phyloP scores from a whole-genome alignment of 2,888 invertebrate species.

The Meloe dianella region DNA sequence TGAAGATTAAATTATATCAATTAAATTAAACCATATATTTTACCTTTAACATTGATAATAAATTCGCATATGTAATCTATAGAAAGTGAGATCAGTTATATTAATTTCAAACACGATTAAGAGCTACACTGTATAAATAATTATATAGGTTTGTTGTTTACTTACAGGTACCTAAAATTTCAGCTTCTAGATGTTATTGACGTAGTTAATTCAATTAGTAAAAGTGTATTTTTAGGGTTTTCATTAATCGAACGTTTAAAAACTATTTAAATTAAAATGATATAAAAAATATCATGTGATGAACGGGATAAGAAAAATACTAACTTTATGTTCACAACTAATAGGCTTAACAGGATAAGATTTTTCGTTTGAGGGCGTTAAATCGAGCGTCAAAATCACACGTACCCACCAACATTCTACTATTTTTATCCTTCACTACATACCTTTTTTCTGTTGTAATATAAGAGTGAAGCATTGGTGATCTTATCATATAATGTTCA shows the following conservation, averaged over 20 bases:
- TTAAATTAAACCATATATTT: too few species aligned
- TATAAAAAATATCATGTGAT: neutral
- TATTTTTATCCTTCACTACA: neutral
- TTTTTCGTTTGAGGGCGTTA: slow-evolving; percentile 26
- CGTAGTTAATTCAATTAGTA: too few species aligned
- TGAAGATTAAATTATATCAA: too few species aligned
- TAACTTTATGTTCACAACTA: neutral
- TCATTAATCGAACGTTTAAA: neutral
- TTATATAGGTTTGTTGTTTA: too few species aligned
- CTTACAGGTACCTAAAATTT: too few species aligned
- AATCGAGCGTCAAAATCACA: slow-evolving; percentile 33
- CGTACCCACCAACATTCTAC: slow-evolving; percentile 19
- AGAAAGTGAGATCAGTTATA: too few species aligned
- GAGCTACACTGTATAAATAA: too few species aligned
- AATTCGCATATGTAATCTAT: too few species aligned
- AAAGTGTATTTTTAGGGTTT: too few species aligned
- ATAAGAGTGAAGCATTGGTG: slow-evolving; percentile 32
- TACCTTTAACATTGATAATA: too few species aligned
- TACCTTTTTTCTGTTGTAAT: slow-evolving; percentile 18
- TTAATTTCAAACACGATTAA: too few species aligned
- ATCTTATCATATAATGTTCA: slow-evolving; percentile 35
- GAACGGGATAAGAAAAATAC: neutral
- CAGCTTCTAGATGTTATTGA: too few species aligned
- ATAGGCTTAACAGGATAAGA: slow-evolving; percentile 12
- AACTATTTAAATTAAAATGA: neutral